Evolutionary conservation across 2,113 vertebrate genomes (phyloP).

Genomic region (Daphoenositta chrysoptera): DNA sequence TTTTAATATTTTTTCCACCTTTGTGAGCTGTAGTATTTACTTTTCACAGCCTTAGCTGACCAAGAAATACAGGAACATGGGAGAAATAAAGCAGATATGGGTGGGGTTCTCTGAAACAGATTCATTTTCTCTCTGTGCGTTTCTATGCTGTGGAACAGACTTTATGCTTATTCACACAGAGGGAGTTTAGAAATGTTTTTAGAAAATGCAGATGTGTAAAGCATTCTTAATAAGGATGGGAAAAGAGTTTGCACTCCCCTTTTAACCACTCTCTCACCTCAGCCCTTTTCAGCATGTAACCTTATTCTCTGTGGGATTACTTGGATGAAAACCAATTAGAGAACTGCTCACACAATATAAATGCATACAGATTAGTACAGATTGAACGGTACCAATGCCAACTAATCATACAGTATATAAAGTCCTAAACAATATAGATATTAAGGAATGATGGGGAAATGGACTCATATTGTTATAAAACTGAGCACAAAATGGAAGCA

Average conservation of each 20-base stretch:
- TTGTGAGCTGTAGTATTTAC: background rate
- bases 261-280: constrained; percentile 76
- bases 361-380: constrained; percentile 77
- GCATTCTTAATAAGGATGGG: constrained; percentile 76
- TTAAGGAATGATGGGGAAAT: constrained; percentile 66
- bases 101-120: constrained; percentile 6
- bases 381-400: constrained; percentile 72
- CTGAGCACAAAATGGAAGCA: constrained; percentile 62
- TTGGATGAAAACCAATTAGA: constrained; percentile 81
- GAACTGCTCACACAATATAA: constrained; percentile 73
- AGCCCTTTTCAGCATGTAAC: constrained; percentile 77
- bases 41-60: constrained; percentile 5
- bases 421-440: constrained; percentile 73
- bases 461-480: constrained; percentile 63
- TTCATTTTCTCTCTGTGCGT: background rate
- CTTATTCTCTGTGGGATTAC: constrained; percentile 80
- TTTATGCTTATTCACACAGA: constrained; percentile 59
- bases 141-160: constrained; percentile 2
- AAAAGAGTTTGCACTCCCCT: constrained; percentile 73
- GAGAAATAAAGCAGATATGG: background rate
- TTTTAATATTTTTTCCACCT: background rate
- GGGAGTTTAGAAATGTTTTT: constrained; percentile 64
- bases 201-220: constrained; percentile 69
- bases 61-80: background rate
- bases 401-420: constrained; percentile 69